Evolutionary conservation across 2,888 invertebrate genomes (phyloP).

Genomic region (Sabellastarte sp.): DNA sequence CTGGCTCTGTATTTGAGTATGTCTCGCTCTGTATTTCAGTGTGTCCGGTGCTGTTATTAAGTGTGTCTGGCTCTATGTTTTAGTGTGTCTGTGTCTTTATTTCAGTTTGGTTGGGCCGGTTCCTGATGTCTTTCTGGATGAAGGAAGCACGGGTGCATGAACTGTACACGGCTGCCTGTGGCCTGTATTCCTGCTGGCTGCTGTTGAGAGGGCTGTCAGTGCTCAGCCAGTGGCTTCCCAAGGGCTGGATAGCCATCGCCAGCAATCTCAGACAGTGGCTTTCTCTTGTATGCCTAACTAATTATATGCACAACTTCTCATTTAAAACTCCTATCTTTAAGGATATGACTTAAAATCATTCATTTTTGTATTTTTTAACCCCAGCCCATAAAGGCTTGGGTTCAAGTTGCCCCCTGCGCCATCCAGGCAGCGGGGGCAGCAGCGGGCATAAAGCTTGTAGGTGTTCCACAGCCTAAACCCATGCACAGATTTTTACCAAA

Average conservation of each 20-base stretch:
- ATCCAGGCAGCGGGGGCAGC: no score
- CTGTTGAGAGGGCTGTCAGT: slow-evolving; percentile 79
- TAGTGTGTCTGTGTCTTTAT: background rate
- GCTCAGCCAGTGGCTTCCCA: slow-evolving; percentile 83
- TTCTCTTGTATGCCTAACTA: slow-evolving; percentile 58
- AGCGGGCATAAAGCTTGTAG: no score
- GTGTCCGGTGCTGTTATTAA: background rate
- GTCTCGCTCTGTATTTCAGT: no score
- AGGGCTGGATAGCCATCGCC: slow-evolving; percentile 71
- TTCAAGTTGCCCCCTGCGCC: no score
- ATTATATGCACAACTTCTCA: no score
- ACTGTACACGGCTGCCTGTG: slow-evolving; percentile 91
- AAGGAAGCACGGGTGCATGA: slow-evolving; percentile 77
- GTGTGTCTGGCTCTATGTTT: background rate
- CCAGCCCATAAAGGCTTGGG: no score
- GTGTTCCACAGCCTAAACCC: no score
- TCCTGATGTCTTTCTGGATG: slow-evolving; percentile 84
- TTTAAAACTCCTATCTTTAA: no score
- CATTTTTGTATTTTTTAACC: no score
- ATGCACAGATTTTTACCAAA: no score
- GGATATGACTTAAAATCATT: no score
- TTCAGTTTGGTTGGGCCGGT: slow-evolving; percentile 80
- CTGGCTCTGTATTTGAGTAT: no score
- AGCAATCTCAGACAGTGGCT: slow-evolving; percentile 57
- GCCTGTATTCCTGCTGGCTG: slow-evolving; percentile 94